Percentiles rank a stretch among this genome's conserved stretches.
Conservation (phyloP, 2,797 vertebrate genomes). For the Cryptoprocta ferox region DNA sequence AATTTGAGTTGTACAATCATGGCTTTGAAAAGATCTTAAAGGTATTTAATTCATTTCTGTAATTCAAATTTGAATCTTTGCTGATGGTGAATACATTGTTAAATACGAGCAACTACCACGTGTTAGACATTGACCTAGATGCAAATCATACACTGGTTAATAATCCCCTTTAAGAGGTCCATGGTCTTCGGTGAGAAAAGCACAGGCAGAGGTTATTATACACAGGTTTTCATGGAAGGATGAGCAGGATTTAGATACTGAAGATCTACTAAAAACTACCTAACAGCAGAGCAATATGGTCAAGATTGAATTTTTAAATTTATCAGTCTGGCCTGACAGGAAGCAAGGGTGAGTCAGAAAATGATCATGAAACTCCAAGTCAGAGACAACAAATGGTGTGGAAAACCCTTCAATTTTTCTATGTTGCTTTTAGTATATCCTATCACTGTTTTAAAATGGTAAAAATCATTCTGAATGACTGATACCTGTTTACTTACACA, state of each 20-base stretch:
- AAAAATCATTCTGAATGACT: not conserved
- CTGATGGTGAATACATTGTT: conserved; percentile 45
- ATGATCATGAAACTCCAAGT: not conserved
- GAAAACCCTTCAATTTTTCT: not conserved
- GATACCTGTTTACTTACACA: not conserved
- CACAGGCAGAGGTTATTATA: not conserved
- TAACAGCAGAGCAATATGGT: not conserved
- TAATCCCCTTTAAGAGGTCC: not conserved
- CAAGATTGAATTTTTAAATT: not conserved
- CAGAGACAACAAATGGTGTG: not conserved
- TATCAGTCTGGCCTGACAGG: not conserved
- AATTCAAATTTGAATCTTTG: conserved; percentile 53
- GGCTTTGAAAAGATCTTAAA: conserved; percentile 34
- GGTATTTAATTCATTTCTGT: conserved; percentile 18
- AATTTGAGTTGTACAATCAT: not conserved
- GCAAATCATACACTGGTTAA: not conserved
- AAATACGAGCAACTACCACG: not conserved
- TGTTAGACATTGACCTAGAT: not conserved
- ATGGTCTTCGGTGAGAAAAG: not conserved
- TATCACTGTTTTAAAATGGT: not conserved
- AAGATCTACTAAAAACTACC: not conserved
- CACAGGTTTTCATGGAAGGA: not conserved
- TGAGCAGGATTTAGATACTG: not conserved
- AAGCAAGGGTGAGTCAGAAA: not conserved
- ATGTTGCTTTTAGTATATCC: not conserved